Evolutionary conservation across 2,797 vertebrate species (phyloP).

Genomic region (Falco rusticolus): DNA sequence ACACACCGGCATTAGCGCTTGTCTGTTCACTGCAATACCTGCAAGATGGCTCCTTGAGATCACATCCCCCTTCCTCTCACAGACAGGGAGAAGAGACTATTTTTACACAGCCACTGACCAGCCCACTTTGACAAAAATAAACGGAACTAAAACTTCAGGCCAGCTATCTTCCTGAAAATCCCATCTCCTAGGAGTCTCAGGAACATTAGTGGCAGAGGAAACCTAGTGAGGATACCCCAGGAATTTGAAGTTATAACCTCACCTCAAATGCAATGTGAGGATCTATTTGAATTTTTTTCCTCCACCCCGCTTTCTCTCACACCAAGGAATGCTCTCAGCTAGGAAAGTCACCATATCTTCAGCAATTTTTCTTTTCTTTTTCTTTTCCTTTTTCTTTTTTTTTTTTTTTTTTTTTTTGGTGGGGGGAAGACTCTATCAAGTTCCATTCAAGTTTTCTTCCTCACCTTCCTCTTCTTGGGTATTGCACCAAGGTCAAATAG

Average conservation of each 20-base stretch:
- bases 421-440: neutral
- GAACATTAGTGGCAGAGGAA: neutral
- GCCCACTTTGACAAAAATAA: conserved; percentile 26
- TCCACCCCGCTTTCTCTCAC: neutral
- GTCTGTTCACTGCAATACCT: neutral
- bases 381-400: neutral
- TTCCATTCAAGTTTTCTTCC: neutral
- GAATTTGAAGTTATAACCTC: neutral
- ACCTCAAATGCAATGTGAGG: neutral
- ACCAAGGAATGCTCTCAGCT: neutral
- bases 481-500: neutral
- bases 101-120: neutral
- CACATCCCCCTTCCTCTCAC: neutral
- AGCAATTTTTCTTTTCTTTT: neutral
- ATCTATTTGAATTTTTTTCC: neutral
- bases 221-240: neutral
- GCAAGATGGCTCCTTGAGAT: neutral
- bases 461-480: neutral
- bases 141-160: neutral
- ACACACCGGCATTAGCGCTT: fast-evolving
- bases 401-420: neutral
- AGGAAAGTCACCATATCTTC: neutral
- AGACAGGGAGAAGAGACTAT: neutral
- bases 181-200: neutral
- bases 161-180: neutral